phyloP scores from a whole-genome alignment of 2,113 vertebrate genomes.

The Delphinus delphis region DNA sequence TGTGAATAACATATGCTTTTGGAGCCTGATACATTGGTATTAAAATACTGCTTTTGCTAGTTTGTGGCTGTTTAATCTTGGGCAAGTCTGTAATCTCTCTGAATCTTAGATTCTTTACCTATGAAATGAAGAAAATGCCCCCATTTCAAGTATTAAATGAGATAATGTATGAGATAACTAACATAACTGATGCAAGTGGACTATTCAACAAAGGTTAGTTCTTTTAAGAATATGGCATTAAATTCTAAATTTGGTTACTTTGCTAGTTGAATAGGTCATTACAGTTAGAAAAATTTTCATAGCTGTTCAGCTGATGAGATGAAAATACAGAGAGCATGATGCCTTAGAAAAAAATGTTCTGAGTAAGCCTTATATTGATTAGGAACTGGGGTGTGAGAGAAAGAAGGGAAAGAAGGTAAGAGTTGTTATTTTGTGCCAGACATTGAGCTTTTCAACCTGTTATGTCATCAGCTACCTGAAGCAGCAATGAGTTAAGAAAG shows the following conservation, averaged over 20 bases:
- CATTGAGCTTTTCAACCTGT: background rate
- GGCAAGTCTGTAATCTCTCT: background rate
- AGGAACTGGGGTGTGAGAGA: background rate
- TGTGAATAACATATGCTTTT: background rate
- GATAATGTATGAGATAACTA: background rate
- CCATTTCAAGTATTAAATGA: conserved; percentile 26
- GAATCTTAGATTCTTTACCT: background rate
- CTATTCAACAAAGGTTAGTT: background rate
- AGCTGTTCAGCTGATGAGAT: background rate
- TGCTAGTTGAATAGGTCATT: background rate
- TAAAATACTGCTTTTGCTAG: conserved; percentile 43
- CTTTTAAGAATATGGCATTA: conserved; percentile 15
- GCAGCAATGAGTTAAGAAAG: conserved; percentile 2
- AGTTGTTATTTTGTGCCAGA: conserved; percentile 41
- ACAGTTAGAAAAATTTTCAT: background rate
- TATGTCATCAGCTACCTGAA: background rate
- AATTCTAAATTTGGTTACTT: conserved; percentile 37
- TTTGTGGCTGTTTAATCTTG: background rate
- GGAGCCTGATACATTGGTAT: background rate
- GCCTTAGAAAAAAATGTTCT: background rate
- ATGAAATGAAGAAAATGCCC: background rate
- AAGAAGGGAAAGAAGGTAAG: background rate
- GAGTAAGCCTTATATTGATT: conserved; percentile 8
- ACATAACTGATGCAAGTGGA: background rate
- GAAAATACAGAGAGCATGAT: background rate